Base-by-base conservation (phyloP, 1,140 invertebrate species). In the Trichogramma pretiosum region DNA sequence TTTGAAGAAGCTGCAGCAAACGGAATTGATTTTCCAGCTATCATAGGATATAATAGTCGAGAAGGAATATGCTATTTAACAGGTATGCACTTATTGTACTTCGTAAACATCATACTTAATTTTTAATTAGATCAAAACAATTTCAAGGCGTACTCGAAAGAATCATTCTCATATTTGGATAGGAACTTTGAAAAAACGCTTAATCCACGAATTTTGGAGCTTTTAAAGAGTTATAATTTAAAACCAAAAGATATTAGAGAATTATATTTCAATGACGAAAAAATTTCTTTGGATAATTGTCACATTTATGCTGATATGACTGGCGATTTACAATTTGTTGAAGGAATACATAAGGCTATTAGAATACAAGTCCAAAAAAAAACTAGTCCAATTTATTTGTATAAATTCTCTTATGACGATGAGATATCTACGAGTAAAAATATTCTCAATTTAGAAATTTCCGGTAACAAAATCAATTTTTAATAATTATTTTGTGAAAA, bases 41-140 rank as follows among this genome's bases (percentile, higher is more conserved):
- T 84, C 7, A 55, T 76, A 14, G 83, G 83, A 1, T 75, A 77
- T 32, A 79, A 73, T 56, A 63, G 56, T 14, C 60, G 67, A 11
- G 83, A 85, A 68, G 76, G 77, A 13, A 54, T 77, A 10, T 48
- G 74, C 0, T 54, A 73, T 9, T 48, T 74, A 7, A 50, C 49
- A 24, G 54, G 66, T 71, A 58, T 45, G 24, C 11, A 28, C 11
- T 28, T 28, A 28, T 11, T 28, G 5, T 28, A 7, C 5, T 7
- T 28, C 11, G 11, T 28, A 11, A 28, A 28, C 5, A 28, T 28
- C 11, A 28, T 28, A 5, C 24, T 34, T n/a, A 30, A 24, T 37
- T 0, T 18, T 3, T 46, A 38, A n/a, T n/a, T n/a, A n/a, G n/a
- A n/a, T n/a, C n/a, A n/a, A n/a, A n/a, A n/a, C n/a, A n/a, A n/a